phyloP scores from a whole-genome alignment of 2,888 invertebrate species.

The Thecophora atra region DNA sequence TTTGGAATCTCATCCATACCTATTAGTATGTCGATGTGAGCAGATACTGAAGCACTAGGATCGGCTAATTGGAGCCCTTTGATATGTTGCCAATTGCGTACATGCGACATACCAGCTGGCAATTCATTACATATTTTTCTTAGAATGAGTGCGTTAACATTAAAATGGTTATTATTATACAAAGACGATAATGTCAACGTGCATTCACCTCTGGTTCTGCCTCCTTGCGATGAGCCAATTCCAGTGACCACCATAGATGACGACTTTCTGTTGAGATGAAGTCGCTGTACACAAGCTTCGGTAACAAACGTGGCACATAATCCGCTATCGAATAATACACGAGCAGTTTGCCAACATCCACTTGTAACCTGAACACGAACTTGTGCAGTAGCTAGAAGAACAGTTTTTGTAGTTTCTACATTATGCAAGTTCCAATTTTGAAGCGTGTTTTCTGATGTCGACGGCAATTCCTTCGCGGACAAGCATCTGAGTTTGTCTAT shows the following conservation, averaged over 20 bases:
- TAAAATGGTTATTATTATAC: background rate
- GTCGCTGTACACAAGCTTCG: conserved; percentile 2
- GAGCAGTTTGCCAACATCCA: conserved; percentile 7
- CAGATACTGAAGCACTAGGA: too few species aligned
- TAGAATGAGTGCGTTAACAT: too few species aligned
- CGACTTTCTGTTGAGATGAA: background rate
- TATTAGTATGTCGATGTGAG: too few species aligned
- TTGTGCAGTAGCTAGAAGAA: background rate
- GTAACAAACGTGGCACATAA: background rate
- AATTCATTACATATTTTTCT: too few species aligned
- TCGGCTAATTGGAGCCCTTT: conserved; percentile 38
- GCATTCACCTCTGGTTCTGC: background rate
- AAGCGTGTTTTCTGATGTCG: too few species aligned
- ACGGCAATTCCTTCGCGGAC: too few species aligned
- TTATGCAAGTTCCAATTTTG: background rate
- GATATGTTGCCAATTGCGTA: conserved; percentile 35
- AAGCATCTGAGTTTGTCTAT: too few species aligned
- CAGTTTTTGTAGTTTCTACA: background rate
- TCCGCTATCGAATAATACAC: background rate
- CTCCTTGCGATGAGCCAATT: background rate
- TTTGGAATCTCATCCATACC: conserved; percentile 27
- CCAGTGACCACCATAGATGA: too few species aligned
- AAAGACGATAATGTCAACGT: background rate
- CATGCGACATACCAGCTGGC: conserved; percentile 8
- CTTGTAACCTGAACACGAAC: background rate